Evolutionary conservation across 2,113 vertebrate genomes (phyloP).

Genomic region (Dryoscopus gambensis): DNA sequence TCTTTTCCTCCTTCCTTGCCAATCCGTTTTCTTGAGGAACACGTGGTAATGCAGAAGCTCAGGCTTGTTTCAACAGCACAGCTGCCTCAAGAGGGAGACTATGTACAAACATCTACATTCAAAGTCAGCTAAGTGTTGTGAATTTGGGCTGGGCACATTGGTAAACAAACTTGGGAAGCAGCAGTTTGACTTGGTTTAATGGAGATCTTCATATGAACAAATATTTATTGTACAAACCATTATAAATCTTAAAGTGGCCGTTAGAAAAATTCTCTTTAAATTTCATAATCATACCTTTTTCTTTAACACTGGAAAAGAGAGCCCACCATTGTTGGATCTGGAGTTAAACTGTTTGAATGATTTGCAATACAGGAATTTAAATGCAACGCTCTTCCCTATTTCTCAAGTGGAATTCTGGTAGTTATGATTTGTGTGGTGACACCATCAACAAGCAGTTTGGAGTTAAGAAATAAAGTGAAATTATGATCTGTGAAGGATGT

Average conservation of each 20-base stretch:
- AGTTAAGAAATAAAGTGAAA: background rate
- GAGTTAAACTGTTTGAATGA: background rate
- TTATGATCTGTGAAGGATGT: background rate
- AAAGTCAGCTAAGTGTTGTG: background rate
- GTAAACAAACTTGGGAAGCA: background rate
- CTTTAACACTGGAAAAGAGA: background rate
- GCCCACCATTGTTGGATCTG: background rate
- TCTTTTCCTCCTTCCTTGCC: background rate
- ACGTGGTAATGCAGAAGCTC: background rate
- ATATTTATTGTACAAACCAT: background rate
- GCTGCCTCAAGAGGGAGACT: background rate
- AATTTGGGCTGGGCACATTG: background rate
- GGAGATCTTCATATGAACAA: background rate
- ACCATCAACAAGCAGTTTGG: background rate
- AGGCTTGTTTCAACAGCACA: background rate
- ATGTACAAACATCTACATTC: rapidly evolving
- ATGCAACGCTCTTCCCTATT: background rate
- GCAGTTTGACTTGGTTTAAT: background rate
- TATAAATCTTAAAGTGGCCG: background rate
- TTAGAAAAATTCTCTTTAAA: background rate
- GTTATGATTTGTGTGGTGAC: background rate
- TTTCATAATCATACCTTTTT: background rate
- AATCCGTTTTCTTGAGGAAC: rapidly evolving
- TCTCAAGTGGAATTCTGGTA: background rate
- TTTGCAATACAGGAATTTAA: background rate